A percentile compares a stretch with the other conserved stretches of the same genome.
phyloP scores from a whole-genome alignment of 2,113 vertebrate species.

The Aptenodytes forsteri region DNA sequence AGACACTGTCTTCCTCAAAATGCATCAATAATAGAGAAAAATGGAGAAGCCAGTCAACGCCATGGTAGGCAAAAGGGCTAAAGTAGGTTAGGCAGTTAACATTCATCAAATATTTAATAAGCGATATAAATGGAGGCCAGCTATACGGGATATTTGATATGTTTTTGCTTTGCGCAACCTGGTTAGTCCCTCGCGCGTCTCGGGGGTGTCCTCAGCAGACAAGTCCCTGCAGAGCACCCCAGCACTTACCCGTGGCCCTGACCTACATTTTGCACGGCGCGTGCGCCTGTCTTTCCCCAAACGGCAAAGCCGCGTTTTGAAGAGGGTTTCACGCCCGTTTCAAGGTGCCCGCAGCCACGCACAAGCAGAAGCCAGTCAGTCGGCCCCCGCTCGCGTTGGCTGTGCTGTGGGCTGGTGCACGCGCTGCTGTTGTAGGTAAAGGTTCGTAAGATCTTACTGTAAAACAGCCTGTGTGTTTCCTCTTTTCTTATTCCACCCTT shows the following conservation, averaged over 20 bases:
- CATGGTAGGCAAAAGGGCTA: rapidly evolving
- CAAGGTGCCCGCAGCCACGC: rapidly evolving
- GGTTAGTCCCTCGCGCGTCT: not conserved
- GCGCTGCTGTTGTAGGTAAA: not conserved
- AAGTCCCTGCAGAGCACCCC: not conserved
- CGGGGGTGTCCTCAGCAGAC: not conserved
- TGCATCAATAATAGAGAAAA: not conserved
- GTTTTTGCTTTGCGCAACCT: not conserved
- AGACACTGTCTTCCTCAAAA: not conserved
- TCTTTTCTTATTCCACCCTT: not conserved
- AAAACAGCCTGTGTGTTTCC: not conserved
- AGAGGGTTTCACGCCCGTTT: not conserved
- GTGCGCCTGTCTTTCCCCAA: rapidly evolving
- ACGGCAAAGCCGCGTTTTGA: not conserved
- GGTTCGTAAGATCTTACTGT: not conserved
- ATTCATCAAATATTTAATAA: slow-evolving; percentile 20
- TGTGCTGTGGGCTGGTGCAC: not conserved
- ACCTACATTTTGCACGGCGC: rapidly evolving
- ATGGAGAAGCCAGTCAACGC: not conserved
- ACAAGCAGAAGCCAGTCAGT: not conserved
- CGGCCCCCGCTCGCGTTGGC: not conserved
- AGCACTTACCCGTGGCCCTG: not conserved
- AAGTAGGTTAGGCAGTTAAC: slow-evolving; percentile 11
- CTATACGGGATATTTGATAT: not conserved
- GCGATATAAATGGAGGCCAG: not conserved